phyloP scores from a whole-genome alignment of 2,888 invertebrate genomes.

The Hypomecis atomaria region DNA sequence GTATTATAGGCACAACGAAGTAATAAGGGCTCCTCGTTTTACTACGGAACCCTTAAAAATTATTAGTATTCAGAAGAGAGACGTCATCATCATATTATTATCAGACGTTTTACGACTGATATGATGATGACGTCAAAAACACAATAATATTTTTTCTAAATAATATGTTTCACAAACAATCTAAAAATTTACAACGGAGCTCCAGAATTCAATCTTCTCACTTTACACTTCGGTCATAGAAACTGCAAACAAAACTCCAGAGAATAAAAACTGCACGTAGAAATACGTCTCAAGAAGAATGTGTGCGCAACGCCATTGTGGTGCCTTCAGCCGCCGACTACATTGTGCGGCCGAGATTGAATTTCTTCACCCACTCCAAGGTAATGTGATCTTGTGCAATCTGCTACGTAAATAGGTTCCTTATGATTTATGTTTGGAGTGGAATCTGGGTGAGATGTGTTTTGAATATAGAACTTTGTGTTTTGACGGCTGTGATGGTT shows the following conservation, averaged over 20 bases:
- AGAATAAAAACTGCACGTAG: conserved; percentile 50
- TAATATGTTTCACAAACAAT: background rate
- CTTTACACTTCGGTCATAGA: conserved; percentile 33
- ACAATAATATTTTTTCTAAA: background rate
- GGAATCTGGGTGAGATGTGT: conserved; percentile 1
- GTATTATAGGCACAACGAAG: too few relatives aligned
- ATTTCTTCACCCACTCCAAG: conserved; percentile 59
- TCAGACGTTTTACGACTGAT: too few relatives aligned
- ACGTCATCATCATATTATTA: too few relatives aligned
- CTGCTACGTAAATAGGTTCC: conserved; percentile 45
- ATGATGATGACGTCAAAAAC: too few relatives aligned
- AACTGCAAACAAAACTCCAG: conserved; percentile 31
- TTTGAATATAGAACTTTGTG: background rate
- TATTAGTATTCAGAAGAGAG: too few relatives aligned
- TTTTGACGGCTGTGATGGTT: too few relatives aligned
- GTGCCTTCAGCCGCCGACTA: conserved; percentile 48
- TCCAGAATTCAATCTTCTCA: conserved; percentile 22
- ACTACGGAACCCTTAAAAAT: too few relatives aligned
- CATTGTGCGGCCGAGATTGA: conserved; percentile 59
- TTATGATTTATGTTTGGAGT: conserved; percentile 33
- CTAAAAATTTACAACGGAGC: background rate
- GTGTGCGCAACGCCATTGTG: conserved; percentile 58
- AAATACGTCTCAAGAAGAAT: conserved; percentile 48
- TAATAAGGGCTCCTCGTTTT: too few relatives aligned
- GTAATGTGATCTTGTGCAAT: conserved; percentile 54